Evolutionary conservation across 2,797 vertebrate species (phyloP), one percentile per base, ranked within the genome.

Genomic region (Oreochromis mossambicus): DNA sequence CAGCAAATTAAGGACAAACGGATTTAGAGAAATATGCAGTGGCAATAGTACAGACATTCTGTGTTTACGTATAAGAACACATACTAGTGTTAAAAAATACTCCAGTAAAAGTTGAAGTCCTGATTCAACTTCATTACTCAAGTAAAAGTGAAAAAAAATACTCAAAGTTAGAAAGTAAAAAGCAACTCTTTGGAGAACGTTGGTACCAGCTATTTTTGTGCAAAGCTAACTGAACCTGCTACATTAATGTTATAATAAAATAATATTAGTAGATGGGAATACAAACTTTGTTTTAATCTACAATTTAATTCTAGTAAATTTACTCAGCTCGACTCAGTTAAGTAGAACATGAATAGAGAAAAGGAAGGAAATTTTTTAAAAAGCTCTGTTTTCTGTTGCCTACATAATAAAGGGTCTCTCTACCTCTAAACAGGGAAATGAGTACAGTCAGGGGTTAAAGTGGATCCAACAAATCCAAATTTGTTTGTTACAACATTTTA

Each of bases 1-100:
- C 21, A 80, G 88, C 80, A 82, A 84, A 87, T 78, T 61, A 56
- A 87, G 78, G 82, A 82, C 75, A 79, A 84, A 79, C 55, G 38
- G 85, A 87, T 73, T 73, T 73, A 29, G 68, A 73, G 43, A 73
- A 19, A 83, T 87, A 63, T n/a, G 34, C 19, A 38, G 19, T 63
- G 58, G 58, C 3, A 1, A 63, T 13, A 13, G 58, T 38, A n/a
- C 58, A 63, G 19, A 13, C 32, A 63, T 63, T 63, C 58, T 36
- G 17, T 63, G n/a, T 32, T 63, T 36, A 12, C 9, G 56, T 6
- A 36, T 11, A 61, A 11, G 32, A n/a, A 61, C 56, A 63, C 58
- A n/a, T 63, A 58, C 55, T 58, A n/a, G 4, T 63, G 58, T 63
- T 63, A 63, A n/a, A 34, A 38, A 38, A 38, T 38, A 36, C 17